Evolutionary conservation across 1,140 invertebrate genomes (phyloP), one percentile per base, ranked within the genome.

Genomic region (Drosophila lini): DNA sequence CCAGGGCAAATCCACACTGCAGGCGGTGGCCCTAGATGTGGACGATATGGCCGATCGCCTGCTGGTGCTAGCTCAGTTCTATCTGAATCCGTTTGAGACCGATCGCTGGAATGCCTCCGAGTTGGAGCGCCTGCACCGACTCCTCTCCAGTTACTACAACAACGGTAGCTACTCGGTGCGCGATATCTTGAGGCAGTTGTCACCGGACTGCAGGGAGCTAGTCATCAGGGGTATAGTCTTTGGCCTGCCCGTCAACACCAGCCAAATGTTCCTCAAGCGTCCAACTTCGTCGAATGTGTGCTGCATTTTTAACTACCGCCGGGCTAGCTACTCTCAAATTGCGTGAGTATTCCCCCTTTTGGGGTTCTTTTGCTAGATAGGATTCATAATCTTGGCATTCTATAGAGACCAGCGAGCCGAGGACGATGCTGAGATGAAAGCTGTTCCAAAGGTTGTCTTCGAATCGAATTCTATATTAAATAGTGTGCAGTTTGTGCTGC

Each of bases 231-330:
- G 88, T 9, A 81, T 88, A 28, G 64, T 92, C 57, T 90, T 73
- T 32, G 91, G 91, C 5, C 34, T 34, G n/a, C 61, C 67, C 1
- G 75, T 91, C 9, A 85, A 92, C 61, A 71, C 78, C 47, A 85
- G 68, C 13, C 71, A 78, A 45, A 40, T 85, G 47, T 90, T 92
- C 44, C 19, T 88, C 25, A 80, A 90, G 41, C 78, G 91, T 15
- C 40, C 78, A 19, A 92, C 89, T 16, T 79, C 91, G n/a, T 55
- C 80, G 31, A 77, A 91, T 67, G 80, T 89, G 50, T 92, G 91
- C 41, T 92, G 91, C 78, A 88, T 92, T 61, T 92, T 91, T 65
- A 92, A 92, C 55, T 92, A 91, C 47, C 52, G 57, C 4, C 75
- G 91, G 1, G 53, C 70, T 0, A 84, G 84, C 60, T 79, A 91